Base-by-base conservation (phyloP, 2,888 invertebrate species). In the Hirtodrosophila histrioides region DNA sequence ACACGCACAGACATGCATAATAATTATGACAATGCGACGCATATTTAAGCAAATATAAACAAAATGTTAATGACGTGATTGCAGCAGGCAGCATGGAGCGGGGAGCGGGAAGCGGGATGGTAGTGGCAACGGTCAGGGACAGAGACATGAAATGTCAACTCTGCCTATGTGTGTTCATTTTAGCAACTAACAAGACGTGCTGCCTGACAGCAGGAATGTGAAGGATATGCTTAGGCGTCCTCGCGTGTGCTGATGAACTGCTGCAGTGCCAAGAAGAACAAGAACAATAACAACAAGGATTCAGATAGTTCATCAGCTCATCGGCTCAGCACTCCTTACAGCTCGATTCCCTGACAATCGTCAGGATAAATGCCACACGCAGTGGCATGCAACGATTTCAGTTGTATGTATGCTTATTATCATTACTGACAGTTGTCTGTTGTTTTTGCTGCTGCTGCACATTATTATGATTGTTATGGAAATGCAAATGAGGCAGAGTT, bases 401-500 rank as follows among this genome's bases (percentile, higher is more conserved):
- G 4, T 8, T 31, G 7, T 31, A 31, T 31, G 31, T 64, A 53
- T 72, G 64, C 69, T 65, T 75, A 75, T 75, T 69, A 75, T 67
- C 55, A 62, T 72, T 73, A 63, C 65, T 50, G 61, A 36, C 69
- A 57, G 53, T 41, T 64, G 58, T 39, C 70, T 40, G 55, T 54
- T 72, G 35, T 56, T 51, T 49, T 60, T 50, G 27, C 45, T 60
- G 56, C 11, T 48, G 56, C 36, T 49, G 41, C 40, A 58, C 66
- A 74, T 80, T 70, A 78, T 72, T 73, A 71, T 86, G 73, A 81
- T 83, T 75, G 84, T 84, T 84, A 82, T 85, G 78, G 69, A 82
- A 84, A 86, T 86, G 85, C 85, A 84, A 86, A 86, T 86, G 79
- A 86, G 72, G 60, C 75, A 65, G 60, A 67, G 75, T 75, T 75